Percentiles rank a stretch among this genome's conserved stretches.
phyloP scores from a whole-genome alignment of 2,888 invertebrate species.

The Drosophila macrothrix region DNA sequence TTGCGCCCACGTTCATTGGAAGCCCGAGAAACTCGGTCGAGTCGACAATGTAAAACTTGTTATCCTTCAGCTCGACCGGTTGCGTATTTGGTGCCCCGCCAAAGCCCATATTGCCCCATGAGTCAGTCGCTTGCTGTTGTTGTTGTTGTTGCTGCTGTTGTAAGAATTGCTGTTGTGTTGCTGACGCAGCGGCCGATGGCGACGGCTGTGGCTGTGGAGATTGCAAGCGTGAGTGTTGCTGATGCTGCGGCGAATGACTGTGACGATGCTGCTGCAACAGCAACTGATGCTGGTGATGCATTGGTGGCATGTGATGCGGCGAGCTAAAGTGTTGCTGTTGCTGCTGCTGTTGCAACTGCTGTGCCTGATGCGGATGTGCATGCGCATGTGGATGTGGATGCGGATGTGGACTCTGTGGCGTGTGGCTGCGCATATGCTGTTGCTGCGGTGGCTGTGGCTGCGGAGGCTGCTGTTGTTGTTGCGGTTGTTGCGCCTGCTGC shows the following conservation, averaged over 20 bases:
- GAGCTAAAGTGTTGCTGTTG: constrained; percentile 76
- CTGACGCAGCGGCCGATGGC: constrained; percentile 45
- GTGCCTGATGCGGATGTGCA: constrained; percentile 73
- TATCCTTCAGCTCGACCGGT: constrained; percentile 80
- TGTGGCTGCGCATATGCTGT: constrained; percentile 73
- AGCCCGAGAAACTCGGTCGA: constrained; percentile 84
- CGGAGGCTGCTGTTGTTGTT: constrained; percentile 75
- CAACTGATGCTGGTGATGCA: constrained; percentile 78
- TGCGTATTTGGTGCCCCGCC: constrained; percentile 64
- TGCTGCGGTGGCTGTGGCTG: constrained; percentile 69
- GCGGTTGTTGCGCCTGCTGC: constrained; percentile 70
- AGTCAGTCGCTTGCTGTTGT: constrained; percentile 58
- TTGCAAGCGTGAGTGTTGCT: constrained; percentile 81
- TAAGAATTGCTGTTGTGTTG: constrained; percentile 63
- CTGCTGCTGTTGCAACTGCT: constrained; percentile 66
- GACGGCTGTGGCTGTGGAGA: constrained; percentile 82
- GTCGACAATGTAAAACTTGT: constrained; percentile 84
- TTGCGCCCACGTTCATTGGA: constrained; percentile 82
- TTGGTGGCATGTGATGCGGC: constrained; percentile 80
- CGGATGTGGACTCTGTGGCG: constrained; percentile 74
- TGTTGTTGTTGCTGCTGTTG: constrained; percentile 66
- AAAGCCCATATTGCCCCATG: constrained; percentile 72
- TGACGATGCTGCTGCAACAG: constrained; percentile 78
- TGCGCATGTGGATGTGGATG: constrained; percentile 74
- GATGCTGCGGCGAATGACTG: constrained; percentile 82